A percentile compares a stretch with the other conserved stretches of the same genome.
phyloP scores from a whole-genome alignment of 2,888 invertebrate species.

The Mystacides longicornis region DNA sequence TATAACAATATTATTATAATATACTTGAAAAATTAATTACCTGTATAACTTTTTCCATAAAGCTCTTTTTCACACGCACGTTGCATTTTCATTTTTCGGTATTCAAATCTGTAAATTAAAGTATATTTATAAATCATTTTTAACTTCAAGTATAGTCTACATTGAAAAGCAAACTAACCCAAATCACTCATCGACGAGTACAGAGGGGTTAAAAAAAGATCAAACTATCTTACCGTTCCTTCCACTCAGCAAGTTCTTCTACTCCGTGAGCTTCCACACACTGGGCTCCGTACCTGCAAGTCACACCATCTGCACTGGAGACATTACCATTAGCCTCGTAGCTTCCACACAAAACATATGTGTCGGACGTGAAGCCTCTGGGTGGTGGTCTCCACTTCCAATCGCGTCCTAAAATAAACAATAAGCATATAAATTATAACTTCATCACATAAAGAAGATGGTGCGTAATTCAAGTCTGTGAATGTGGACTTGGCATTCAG shows the following conservation, averaged over 20 bases:
- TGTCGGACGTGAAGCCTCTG: constrained; percentile 56
- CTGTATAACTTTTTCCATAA: constrained; percentile 50
- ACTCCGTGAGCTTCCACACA: constrained; percentile 69
- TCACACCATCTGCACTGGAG: constrained; percentile 37
- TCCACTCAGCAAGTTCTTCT: constrained; percentile 67
- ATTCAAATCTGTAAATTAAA: constrained; percentile 43
- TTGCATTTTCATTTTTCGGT: constrained; percentile 54
- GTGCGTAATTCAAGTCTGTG: too few species aligned
- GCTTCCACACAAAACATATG: constrained; percentile 56
- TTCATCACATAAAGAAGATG: too few species aligned
- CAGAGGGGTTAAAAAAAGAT: too few species aligned
- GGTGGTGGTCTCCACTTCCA: constrained; percentile 65
- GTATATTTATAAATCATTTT: background rate
- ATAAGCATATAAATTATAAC: too few species aligned
- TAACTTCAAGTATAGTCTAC: background rate
- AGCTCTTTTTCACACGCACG: constrained; percentile 59
- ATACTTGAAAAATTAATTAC: constrained; percentile 16
- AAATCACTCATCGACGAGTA: too few species aligned
- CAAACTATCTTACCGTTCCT: constrained; percentile 40
- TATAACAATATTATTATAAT: background rate
- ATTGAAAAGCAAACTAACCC: too few species aligned
- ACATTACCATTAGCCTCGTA: constrained; percentile 32
- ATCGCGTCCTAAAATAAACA: constrained; percentile 43
- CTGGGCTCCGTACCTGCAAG: constrained; percentile 61
- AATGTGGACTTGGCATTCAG: too few species aligned